Evolutionary conservation across 2,888 invertebrate species (phyloP).

Genomic region (Drosophila sordidula): DNA sequence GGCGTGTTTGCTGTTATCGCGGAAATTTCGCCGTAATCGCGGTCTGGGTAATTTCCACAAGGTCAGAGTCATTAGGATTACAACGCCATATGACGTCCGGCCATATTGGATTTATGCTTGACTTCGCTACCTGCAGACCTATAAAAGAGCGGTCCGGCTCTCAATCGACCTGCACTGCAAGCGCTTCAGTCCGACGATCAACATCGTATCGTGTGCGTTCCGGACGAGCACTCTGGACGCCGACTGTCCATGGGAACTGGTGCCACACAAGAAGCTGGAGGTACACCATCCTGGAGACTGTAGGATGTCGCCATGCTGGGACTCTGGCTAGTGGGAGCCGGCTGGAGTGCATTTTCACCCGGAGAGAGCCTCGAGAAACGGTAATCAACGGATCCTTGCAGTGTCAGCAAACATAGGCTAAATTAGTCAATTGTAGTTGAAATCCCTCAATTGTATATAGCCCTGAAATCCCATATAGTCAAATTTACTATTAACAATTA

Average conservation of each 20-base stretch:
- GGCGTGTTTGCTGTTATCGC: slow-evolving; percentile 20
- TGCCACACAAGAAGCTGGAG: slow-evolving; percentile 1
- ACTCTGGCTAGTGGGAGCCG: background rate
- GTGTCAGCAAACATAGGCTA: slow-evolving; percentile 63
- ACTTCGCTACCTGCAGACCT: slow-evolving; percentile 51
- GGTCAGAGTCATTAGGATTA: slow-evolving; percentile 53
- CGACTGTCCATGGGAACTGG: background rate
- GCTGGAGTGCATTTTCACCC: background rate
- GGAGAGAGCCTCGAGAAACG: slow-evolving; percentile 4
- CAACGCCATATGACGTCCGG: background rate
- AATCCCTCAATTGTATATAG: slow-evolving; percentile 58
- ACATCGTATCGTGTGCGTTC: slow-evolving; percentile 35
- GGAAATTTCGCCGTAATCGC: slow-evolving; percentile 14
- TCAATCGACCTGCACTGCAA: slow-evolving; percentile 64
- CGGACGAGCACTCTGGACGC: slow-evolving; percentile 9
- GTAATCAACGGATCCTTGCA: slow-evolving; percentile 24
- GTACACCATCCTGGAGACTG: background rate
- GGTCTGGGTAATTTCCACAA: slow-evolving; percentile 33
- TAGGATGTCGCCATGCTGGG: background rate
- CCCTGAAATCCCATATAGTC: slow-evolving; percentile 26
- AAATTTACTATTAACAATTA: slow-evolving; percentile 19
- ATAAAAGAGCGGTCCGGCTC: slow-evolving; percentile 47
- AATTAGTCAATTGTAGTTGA: slow-evolving; percentile 50
- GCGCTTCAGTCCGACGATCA: slow-evolving; percentile 44
- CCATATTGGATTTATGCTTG: background rate